phyloP scores from a whole-genome alignment of 2,113 vertebrate species.

The Tetrax tetrax region DNA sequence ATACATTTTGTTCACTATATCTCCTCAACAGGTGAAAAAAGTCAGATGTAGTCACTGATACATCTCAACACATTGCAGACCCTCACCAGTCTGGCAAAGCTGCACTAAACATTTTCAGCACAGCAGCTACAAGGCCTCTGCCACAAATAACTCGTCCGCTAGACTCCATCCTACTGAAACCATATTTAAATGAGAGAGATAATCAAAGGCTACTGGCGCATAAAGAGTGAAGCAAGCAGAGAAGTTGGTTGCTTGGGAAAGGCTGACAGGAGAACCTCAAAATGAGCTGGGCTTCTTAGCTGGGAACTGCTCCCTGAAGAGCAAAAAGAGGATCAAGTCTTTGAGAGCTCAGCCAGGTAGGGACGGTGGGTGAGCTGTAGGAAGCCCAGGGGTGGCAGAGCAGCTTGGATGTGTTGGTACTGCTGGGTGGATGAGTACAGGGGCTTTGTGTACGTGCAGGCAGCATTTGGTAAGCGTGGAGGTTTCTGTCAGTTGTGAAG shows the following conservation, averaged over 20 bases:
- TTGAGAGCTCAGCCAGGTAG: rapidly evolving
- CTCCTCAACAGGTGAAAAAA: neutral
- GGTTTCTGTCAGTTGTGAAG: neutral
- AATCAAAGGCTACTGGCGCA: neutral
- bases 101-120: neutral
- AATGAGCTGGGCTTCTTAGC: neutral
- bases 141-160: neutral
- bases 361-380: neutral
- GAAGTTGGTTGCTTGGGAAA: neutral
- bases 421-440: neutral
- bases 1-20: neutral
- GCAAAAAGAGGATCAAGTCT: neutral
- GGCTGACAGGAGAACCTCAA: neutral
- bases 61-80: neutral
- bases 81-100: neutral
- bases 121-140: neutral
- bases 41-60: neutral
- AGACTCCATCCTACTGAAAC: neutral
- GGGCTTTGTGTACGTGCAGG: neutral
- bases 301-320: neutral
- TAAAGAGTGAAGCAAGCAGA: neutral
- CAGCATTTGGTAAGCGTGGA: neutral
- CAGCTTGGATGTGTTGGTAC: neutral
- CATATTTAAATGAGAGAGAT: neutral
- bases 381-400: neutral